Conservation (phyloP, 2,888 invertebrate genomes). For the Lagria hirta region DNA sequence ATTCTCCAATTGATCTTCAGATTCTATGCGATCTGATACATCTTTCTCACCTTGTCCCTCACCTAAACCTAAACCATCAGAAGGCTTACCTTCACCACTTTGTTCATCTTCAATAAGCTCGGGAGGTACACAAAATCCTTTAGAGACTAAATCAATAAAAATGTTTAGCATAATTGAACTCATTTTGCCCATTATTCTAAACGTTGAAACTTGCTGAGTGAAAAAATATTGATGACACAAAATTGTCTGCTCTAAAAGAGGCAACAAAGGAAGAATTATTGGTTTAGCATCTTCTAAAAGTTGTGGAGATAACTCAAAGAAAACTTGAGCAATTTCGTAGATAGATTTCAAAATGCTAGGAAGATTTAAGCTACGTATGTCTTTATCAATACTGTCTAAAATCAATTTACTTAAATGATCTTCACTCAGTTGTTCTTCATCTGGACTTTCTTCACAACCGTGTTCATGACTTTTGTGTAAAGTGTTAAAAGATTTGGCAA, state of each 20-base stretch:
- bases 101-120: conserved; percentile 74
- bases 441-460: conserved; percentile 43
- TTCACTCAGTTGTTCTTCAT: conserved; percentile 58
- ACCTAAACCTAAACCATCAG: conserved; percentile 84
- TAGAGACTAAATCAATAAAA: conserved; percentile 79
- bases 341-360: conserved; percentile 47
- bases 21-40: conserved; percentile 86
- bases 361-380: conserved; percentile 63
- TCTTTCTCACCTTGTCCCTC: conserved; percentile 94
- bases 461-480: conserved; percentile 59
- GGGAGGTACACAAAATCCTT: conserved; percentile 87
- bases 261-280: conserved; percentile 53
- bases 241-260: conserved; percentile 76
- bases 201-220: conserved; percentile 74
- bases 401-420: conserved; percentile 69
- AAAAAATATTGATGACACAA: conserved; percentile 77
- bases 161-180: conserved; percentile 78
- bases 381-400: conserved; percentile 62
- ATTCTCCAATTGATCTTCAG: conserved; percentile 92
- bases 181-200: conserved; percentile 80
- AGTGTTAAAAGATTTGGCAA: conserved; percentile 62
- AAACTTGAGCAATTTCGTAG: conserved; percentile 48
- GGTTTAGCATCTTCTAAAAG: conserved; percentile 37
- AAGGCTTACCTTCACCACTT: conserved; percentile 51
- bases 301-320: conserved; percentile 52